Evolutionary conservation across 2,113 vertebrate species (phyloP).

Genomic region (Macrotis lagotis): DNA sequence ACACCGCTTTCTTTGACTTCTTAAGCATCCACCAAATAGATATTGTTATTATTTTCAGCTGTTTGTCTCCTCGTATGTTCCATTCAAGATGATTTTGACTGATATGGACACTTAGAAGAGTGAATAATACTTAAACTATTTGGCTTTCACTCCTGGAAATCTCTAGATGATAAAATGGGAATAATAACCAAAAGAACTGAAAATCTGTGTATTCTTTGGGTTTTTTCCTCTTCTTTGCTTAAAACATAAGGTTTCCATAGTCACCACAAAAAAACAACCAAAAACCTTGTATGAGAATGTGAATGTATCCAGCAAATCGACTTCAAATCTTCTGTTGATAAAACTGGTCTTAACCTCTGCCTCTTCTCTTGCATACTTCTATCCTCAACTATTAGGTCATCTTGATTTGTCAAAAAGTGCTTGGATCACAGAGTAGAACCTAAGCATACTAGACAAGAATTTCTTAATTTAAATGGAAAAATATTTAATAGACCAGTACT

Average conservation of each 20-base stretch:
- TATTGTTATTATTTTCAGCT: constrained; percentile 58
- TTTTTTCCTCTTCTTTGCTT: constrained; percentile 13
- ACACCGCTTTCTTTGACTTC: constrained; percentile 53
- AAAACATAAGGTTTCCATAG: constrained; percentile 46
- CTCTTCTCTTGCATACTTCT: constrained; percentile 72
- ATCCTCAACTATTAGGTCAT: constrained; percentile 75
- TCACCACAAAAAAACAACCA: constrained; percentile 22
- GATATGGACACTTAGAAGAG: constrained; percentile 67
- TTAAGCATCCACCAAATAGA: constrained; percentile 63
- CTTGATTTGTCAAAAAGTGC: constrained; percentile 70
- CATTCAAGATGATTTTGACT: constrained; percentile 74
- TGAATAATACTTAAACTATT: constrained; percentile 38
- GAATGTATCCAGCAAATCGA: constrained; percentile 65
- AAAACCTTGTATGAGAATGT: constrained; percentile 42
- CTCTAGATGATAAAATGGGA: constrained; percentile 45
- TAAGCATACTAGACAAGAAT: constrained; percentile 62
- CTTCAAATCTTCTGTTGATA: constrained; percentile 42
- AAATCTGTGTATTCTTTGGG: constrained; percentile 42
- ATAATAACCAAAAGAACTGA: constrained; percentile 54
- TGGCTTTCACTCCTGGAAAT: constrained; percentile 63
- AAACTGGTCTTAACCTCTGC: constrained; percentile 38
- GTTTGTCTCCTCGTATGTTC: constrained; percentile 63
- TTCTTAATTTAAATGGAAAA: constrained; percentile 75
- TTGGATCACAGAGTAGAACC: constrained; percentile 62
- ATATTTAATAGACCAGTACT: constrained; percentile 59